These are phyloP conservation scores for Pseudocheirus occidentalis DNA, from an alignment of 2,797 vertebrate genomes.

Conservation along the genomic window DNA sequence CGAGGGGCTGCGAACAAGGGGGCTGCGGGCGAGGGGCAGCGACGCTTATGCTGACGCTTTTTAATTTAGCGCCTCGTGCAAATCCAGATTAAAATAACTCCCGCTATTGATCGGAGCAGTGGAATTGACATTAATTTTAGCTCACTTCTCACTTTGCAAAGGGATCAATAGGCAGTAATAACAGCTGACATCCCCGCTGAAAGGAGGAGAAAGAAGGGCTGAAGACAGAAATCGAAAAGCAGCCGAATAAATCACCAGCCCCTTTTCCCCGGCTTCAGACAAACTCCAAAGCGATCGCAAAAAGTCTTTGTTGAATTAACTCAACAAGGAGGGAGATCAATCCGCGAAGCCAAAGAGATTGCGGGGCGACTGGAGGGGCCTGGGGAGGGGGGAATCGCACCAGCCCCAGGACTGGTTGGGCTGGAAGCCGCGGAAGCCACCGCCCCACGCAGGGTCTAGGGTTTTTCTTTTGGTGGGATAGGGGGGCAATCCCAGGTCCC, in stretches of 20 bases:
- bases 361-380: slow-evolving; percentile 77
- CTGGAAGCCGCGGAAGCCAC: not conserved
- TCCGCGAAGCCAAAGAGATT: slow-evolving; percentile 83
- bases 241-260: slow-evolving; percentile 98
- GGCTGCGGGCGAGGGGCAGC: not conserved
- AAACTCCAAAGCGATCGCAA: slow-evolving; percentile 90
- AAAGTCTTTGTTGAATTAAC: slow-evolving; percentile 90
- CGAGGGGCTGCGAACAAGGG: not conserved
- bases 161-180: slow-evolving; percentile 98
- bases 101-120: slow-evolving; percentile 94
- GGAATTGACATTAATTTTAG: slow-evolving; percentile 99
- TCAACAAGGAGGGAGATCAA: slow-evolving; percentile 86
- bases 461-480: not conserved
- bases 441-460: not conserved
- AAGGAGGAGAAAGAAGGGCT: slow-evolving; percentile 91
- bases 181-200: slow-evolving; percentile 95
- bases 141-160: slow-evolving; percentile 97
- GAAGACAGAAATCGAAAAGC: slow-evolving; percentile 93
- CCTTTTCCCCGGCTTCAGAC: slow-evolving; percentile 91
- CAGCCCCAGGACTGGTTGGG: not conserved
- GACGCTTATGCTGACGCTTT: slow-evolving; percentile 91
- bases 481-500: slow-evolving; percentile 61
- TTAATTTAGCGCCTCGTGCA: slow-evolving; percentile 91
- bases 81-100: slow-evolving; percentile 97
- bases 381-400: not conserved